These are phyloP conservation scores for Lagopus leucura DNA, from an alignment of 2,113 vertebrate genomes.

Conservation along the genomic window DNA sequence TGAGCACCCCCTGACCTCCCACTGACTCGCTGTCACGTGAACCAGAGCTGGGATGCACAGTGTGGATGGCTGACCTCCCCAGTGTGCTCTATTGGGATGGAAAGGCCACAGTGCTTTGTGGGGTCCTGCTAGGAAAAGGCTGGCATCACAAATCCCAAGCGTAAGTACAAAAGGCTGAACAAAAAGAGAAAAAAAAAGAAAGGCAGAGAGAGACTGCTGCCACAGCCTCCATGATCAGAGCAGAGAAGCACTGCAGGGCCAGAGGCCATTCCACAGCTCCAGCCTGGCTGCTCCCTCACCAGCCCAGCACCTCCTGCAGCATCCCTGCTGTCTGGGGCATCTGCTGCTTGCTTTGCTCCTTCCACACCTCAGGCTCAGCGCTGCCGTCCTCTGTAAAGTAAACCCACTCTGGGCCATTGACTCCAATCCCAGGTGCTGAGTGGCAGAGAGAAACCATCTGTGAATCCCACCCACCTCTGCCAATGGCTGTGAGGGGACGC, in stretches of 20 bases:
- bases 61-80: background rate
- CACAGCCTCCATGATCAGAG: background rate
- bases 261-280: too few species aligned
- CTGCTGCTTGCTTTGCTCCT: background rate
- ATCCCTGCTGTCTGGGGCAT: background rate
- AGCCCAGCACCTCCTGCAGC: background rate
- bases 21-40: background rate
- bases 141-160: background rate
- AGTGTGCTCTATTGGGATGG: background rate
- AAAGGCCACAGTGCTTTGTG: background rate
- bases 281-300: background rate
- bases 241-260: background rate
- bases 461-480: background rate
- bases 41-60: background rate
- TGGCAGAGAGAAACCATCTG: background rate
- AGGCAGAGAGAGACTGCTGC: background rate
- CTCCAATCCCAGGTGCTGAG: rapidly evolving
- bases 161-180: background rate
- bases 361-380: background rate
- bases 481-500: too few species aligned
- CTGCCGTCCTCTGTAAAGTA: rapidly evolving
- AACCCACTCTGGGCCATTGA: background rate
- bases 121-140: background rate
- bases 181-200: background rate
- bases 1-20: background rate